Evolutionary conservation across 2,113 vertebrate species (phyloP), one percentile per base, ranked within the genome.

Genomic region (Microcebus lehilahytsara): DNA sequence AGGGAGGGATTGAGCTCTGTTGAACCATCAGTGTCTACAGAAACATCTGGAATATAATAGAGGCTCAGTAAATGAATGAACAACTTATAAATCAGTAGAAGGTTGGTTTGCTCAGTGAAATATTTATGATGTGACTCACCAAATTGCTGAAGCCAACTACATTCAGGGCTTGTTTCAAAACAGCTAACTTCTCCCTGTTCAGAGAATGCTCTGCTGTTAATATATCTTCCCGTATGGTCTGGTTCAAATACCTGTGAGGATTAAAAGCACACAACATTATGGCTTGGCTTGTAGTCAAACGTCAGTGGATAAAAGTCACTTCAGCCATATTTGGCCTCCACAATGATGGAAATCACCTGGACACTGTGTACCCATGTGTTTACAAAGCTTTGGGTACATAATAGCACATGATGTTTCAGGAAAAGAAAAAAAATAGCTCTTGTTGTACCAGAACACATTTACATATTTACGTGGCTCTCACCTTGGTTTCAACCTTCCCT

Each of bases 101-200:
- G 2, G 2, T 12, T 62, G 51, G 71, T 87, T 98, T 97, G 91
- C 96, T 78, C 56, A 13, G 85, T 42, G 89, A 96, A 88, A 77
- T 89, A 22, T 14, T 79, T 3, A 96, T 34, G 1, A 11, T 40
- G 49, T 62, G 93, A 98, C 98, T 98, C 99, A 99, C 99, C 99
- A 99, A 98, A 90, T 97, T 99, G 96, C 99, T 99, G 98, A 99
- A 99, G 92, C 99, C 99, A 95, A 99, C 53, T 27, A 98, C 98
- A 93, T 98, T 98, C 84, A 99, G 97, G 88, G 99, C 99, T 97
- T 99, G 99, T 97, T 99, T 99, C 81, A 99, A 97, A 53, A 97
- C 58, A 0, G 97, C 40, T 49, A 99, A 98, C 94, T 98, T 99
- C 86, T 99, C 99, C 96, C 98, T 99, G 98, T 99, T 99, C 96